phyloP scores from a whole-genome alignment of 2,888 invertebrate genomes.

The Drosophila putrida region DNA sequence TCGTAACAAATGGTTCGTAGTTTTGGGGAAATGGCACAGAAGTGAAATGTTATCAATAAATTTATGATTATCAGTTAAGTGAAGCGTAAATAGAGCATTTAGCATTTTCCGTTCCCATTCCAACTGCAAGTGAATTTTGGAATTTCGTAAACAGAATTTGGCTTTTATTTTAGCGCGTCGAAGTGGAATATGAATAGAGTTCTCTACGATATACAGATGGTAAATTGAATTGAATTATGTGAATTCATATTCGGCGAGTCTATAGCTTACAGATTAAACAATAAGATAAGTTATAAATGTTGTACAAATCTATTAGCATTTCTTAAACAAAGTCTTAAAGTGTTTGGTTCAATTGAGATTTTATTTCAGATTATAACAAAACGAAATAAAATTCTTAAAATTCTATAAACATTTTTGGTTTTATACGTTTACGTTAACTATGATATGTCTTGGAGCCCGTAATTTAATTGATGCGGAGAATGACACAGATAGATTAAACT shows the following conservation, averaged over 20 bases:
- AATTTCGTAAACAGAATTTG: constrained; percentile 44
- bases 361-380: no score
- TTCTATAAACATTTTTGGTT: no score
- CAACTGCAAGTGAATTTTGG: constrained; percentile 32
- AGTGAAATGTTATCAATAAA: constrained; percentile 68
- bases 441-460: no score
- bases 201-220: constrained; percentile 1
- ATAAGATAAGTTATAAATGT: no score
- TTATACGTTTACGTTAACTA: no score
- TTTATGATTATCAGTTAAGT: constrained; percentile 71
- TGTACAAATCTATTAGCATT: no score
- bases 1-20: constrained; percentile 33
- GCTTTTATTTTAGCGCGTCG: constrained; percentile 66
- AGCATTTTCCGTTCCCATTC: constrained; percentile 20
- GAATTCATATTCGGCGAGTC: constrained; percentile 40
- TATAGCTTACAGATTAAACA: constrained; percentile 12
- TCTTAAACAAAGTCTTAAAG: no score
- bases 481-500: no score
- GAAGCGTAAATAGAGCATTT: constrained; percentile 61
- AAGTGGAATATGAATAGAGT: constrained; percentile 58
- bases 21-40: constrained; percentile 50
- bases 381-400: no score
- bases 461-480: no score
- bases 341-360: no score
- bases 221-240: constrained; percentile 42